Evolutionary conservation across 2,113 vertebrate species (phyloP).

Genomic region (Colistium nudipinnis): DNA sequence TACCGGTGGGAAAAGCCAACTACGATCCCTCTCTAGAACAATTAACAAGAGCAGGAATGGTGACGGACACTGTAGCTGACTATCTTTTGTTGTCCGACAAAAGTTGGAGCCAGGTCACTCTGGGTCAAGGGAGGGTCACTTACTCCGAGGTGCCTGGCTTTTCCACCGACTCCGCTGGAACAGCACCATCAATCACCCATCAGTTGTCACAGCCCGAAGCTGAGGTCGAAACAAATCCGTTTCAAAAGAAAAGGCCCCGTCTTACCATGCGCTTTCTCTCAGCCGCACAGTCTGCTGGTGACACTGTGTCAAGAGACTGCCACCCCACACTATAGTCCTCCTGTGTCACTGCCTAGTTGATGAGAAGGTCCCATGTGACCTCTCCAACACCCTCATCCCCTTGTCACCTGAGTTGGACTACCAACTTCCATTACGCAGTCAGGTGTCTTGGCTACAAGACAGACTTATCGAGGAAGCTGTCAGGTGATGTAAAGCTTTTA

Average conservation of each 20-base stretch:
- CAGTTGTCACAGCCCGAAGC: slow-evolving; percentile 79
- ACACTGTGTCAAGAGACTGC: slow-evolving; percentile 75
- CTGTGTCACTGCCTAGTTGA: slow-evolving; percentile 67
- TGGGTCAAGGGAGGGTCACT: slow-evolving; percentile 64
- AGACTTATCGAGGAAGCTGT: slow-evolving; percentile 78
- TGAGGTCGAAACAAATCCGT: slow-evolving; percentile 76
- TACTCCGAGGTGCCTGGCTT: slow-evolving; percentile 60
- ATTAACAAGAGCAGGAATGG: background rate
- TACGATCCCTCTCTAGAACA: background rate
- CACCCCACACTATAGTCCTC: slow-evolving; percentile 64
- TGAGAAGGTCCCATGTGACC: slow-evolving; percentile 71
- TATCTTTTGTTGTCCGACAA: slow-evolving; percentile 55
- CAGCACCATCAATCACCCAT: slow-evolving; percentile 80
- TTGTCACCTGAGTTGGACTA: slow-evolving; percentile 78
- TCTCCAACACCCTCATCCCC: slow-evolving; percentile 59
- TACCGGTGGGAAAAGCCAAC: background rate
- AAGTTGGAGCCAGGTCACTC: slow-evolving; percentile 56
- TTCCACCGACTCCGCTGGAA: slow-evolving; percentile 69
- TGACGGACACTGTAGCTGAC: slow-evolving; percentile 43
- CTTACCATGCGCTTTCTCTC: slow-evolving; percentile 74
- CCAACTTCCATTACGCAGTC: slow-evolving; percentile 69
- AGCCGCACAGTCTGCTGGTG: slow-evolving; percentile 74
- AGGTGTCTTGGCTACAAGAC: slow-evolving; percentile 73
- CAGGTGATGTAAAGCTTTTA: slow-evolving; percentile 75
- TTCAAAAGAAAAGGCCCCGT: slow-evolving; percentile 77